Conservation (phyloP, 1,140 invertebrate species). For the Cydia pomonella region DNA sequence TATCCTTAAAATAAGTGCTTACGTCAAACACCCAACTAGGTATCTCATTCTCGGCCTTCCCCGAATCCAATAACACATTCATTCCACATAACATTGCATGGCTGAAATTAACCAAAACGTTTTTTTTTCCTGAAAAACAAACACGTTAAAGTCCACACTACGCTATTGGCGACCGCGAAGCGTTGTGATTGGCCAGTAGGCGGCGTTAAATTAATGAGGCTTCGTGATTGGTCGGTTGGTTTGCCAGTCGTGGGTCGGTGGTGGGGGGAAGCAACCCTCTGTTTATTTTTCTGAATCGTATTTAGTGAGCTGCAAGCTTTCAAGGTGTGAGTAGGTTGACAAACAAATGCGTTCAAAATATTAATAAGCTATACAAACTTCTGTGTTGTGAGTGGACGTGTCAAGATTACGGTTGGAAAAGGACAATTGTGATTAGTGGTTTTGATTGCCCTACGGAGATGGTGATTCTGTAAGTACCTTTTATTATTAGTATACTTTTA, state of each 20-base stretch:
- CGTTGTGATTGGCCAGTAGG: conserved; percentile 60
- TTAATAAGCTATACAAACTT: conserved; percentile 37
- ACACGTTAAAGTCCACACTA: conserved; percentile 45
- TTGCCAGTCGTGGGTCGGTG: conserved; percentile 44
- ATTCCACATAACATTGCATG: conserved; percentile 40
- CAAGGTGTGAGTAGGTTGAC: conserved; percentile 46
- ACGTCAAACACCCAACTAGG: background rate
- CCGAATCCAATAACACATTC: conserved; percentile 36
- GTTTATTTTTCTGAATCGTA: conserved; percentile 76
- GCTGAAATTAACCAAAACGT: conserved; percentile 60
- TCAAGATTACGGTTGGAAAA: conserved; percentile 37
- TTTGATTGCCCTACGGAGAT: conserved; percentile 59
- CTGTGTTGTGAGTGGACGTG: conserved; percentile 40
- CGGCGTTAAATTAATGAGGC: conserved; percentile 43
- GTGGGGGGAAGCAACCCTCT: conserved; percentile 69
- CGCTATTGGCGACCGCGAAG: conserved; percentile 50
- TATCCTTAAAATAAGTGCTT: background rate
- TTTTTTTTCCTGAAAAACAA: conserved; percentile 65
- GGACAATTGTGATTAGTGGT: conserved; percentile 50
- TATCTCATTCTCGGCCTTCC: conserved; percentile 42
- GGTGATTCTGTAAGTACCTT: conserved; percentile 75
- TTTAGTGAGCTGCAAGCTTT: conserved; percentile 70
- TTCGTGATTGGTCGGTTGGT: conserved; percentile 46
- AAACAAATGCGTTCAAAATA: conserved; percentile 41
- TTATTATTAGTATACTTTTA: conserved; percentile 33